Evolutionary conservation across 2,113 vertebrate genomes (phyloP), one percentile per base, ranked within the genome.

Genomic region (Mus spicilegus): DNA sequence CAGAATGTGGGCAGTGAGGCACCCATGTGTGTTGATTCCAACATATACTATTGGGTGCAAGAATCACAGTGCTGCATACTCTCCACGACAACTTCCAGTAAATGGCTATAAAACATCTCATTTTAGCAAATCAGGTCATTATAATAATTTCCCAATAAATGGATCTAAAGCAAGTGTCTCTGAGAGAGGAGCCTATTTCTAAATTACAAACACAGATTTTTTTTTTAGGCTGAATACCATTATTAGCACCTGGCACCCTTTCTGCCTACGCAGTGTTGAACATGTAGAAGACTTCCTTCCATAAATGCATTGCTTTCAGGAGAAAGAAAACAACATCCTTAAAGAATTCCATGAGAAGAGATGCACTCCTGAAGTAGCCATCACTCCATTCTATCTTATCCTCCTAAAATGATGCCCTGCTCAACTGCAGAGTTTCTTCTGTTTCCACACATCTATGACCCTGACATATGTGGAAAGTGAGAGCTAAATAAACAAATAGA

Each of bases 71-170:
- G 5, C 7, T 39, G 11, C 4, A 17, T 12, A 46, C 3, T 30
- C 72, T 36, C 9, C 16, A 63, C 11, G 56, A 73, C 0, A 3
- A 65, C 54, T 87, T 95, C 93, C 51, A 93, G 51, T 9, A 86
- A 78, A 81, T 87, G 30, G 28, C 12, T 70, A 28, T 70, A 95
- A 96, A 92, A 63, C 76, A 20, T 14, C 36, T 94, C 61, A 80
- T 93, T 96, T 95, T 58, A 77, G 33, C 69, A 91, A 93, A 65
- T 76, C 28, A 69, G 4, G 58, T 70, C 3, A 42, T 72, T 70
- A 46, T 33, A 4, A 82, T 26, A 39, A 14, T 58, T 89, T 93
- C 73, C 67, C 51, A 89, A 54, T 36, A 69, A 16, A 63, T 88
- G n/a, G 54, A 39, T 69, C 42, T 51, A 76, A 89, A 82, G 26